These are phyloP conservation scores for Sebastes goodei DNA, from an alignment of 2,797 vertebrate species.

Conservation along the genomic window DNA sequence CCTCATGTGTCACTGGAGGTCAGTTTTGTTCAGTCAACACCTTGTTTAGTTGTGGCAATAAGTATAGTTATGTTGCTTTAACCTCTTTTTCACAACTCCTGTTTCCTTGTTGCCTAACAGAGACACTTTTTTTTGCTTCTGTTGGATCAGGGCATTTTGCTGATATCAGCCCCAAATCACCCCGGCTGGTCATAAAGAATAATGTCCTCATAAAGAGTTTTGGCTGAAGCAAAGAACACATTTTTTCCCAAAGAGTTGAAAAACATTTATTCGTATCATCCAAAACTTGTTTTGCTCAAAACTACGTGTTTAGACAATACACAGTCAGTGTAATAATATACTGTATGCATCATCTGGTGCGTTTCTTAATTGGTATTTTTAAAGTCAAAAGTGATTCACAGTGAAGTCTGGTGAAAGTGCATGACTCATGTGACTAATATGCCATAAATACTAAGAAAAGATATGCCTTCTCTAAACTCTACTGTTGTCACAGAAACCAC, in stretches of 20 bases:
- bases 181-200: not conserved
- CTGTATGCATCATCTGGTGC: not conserved
- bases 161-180: not conserved
- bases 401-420: not conserved
- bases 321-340: no score
- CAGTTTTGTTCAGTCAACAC: no score
- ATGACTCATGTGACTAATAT: not conserved
- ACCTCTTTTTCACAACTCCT: no score
- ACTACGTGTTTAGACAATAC: not conserved
- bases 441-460: not conserved
- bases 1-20: no score
- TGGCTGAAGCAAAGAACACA: not conserved
- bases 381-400: not conserved
- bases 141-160: not conserved
- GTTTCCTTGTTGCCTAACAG: no score
- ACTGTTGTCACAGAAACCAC: not conserved
- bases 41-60: no score
- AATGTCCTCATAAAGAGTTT: not conserved
- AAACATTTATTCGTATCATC: not conserved
- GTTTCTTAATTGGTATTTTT: not conserved
- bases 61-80: no score
- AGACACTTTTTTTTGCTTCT: not conserved
- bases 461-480: not conserved
- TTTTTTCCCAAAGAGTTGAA: not conserved
- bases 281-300: not conserved